A percentile compares a stretch with the other conserved stretches of the same genome.
phyloP scores from a whole-genome alignment of 2,113 vertebrate genomes.

The Festucalex cinctus region DNA sequence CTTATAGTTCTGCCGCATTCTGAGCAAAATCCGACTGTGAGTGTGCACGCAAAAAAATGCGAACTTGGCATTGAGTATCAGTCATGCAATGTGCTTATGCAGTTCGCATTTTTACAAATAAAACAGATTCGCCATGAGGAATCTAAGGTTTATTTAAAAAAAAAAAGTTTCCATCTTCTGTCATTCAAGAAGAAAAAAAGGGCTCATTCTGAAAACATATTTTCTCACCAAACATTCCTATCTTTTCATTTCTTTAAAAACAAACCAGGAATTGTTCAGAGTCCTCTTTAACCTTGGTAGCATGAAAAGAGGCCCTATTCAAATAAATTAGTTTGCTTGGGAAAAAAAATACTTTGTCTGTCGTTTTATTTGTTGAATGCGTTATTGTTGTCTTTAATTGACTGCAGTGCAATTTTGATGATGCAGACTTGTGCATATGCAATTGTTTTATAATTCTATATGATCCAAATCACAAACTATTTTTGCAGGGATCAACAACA shows the following conservation, averaged over 20 bases:
- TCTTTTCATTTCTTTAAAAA: conserved; percentile 58
- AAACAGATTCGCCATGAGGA: conserved; percentile 3
- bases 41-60: conserved; percentile 38
- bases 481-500: no score
- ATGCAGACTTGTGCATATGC: no score
- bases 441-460: no score
- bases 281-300: conserved; percentile 30
- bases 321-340: conserved; percentile 67
- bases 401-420: not conserved
- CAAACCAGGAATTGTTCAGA: conserved; percentile 72
- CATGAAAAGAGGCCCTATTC: conserved; percentile 75
- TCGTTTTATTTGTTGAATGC: not conserved
- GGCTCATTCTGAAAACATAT: conserved; percentile 53
- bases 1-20: conserved; percentile 86
- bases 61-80: conserved; percentile 6
- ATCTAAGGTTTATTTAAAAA: not conserved
- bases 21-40: conserved; percentile 62
- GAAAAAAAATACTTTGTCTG: not conserved
- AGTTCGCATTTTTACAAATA: conserved; percentile 20
- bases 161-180: conserved; percentile 9
- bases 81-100: not conserved
- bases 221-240: conserved; percentile 65
- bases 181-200: conserved; percentile 22
- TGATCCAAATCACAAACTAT: no score
- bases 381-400: not conserved